Conservation (phyloP, 2,888 invertebrate species). For the Noctua comes region DNA sequence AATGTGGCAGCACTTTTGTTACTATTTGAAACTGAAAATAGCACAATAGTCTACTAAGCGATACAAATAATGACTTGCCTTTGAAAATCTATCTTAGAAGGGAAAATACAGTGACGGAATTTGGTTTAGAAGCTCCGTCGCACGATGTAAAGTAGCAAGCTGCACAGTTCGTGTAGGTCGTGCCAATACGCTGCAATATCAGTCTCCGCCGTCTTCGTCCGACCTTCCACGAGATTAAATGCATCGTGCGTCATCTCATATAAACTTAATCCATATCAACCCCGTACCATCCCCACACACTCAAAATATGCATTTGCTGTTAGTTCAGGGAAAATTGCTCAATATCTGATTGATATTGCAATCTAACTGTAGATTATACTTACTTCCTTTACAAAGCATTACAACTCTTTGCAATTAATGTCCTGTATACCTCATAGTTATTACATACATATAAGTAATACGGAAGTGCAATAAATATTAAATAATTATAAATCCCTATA, state of each 20-base stretch:
- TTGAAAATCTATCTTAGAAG: background rate
- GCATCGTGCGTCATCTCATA: conserved; percentile 27
- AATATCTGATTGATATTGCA: conserved; percentile 15
- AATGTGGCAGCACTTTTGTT: background rate
- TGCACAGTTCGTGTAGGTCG: conserved; percentile 6
- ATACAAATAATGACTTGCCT: conserved; percentile 8
- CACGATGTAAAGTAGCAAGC: conserved; percentile 27
- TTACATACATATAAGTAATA: conserved; percentile 47
- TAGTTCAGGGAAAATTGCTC: conserved; percentile 14
- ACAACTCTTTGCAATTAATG: background rate
- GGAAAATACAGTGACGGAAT: conserved; percentile 2
- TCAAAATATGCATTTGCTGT: conserved; percentile 19
- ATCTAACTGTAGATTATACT: background rate
- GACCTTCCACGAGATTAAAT: conserved; percentile 35
- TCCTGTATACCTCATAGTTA: conserved; percentile 45
- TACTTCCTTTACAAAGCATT: background rate
- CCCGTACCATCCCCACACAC: background rate
- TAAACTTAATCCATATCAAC: conserved; percentile 19
- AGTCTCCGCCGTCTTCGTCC: conserved; percentile 1
- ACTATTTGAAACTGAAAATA: background rate
- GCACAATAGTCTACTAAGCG: background rate
- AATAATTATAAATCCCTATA: conserved; percentile 49
- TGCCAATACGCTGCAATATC: conserved; percentile 31
- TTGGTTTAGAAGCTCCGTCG: conserved; percentile 5
- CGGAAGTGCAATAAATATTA: conserved; percentile 50